Conservation (phyloP, 2,888 invertebrate species). For the Hydrotaea diabolus region DNA sequence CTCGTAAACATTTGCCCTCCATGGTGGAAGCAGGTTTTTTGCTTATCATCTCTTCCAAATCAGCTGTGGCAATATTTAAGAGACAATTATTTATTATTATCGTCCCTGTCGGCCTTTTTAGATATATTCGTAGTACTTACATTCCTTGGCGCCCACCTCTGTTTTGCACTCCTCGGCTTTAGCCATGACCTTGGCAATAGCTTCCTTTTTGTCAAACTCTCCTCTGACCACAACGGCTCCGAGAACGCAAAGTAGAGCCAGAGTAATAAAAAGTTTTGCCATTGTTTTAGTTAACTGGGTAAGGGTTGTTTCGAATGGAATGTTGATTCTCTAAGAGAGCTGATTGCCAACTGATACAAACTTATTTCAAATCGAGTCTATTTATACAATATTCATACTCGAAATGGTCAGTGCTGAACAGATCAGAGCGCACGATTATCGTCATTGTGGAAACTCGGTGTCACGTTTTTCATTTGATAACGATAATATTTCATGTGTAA, state of each 20-base stretch:
- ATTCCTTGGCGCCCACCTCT: slow-evolving; percentile 74
- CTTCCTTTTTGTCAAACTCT: slow-evolving; percentile 70
- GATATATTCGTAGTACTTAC: slow-evolving; percentile 58
- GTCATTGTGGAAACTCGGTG: background rate
- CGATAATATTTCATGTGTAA: background rate
- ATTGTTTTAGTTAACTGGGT: too few species aligned
- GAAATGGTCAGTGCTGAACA: background rate
- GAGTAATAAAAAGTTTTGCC: slow-evolving; percentile 39
- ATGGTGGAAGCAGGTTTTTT: slow-evolving; percentile 69
- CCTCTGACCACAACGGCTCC: slow-evolving; percentile 50
- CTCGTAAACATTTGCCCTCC: slow-evolving; percentile 74
- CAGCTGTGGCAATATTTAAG: slow-evolving; percentile 59
- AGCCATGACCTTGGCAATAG: slow-evolving; percentile 69
- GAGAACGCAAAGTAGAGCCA: slow-evolving; percentile 48
- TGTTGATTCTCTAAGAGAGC: background rate
- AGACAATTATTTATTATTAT: background rate
- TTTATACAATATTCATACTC: background rate
- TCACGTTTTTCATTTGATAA: slow-evolving; percentile 14
- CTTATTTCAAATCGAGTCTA: background rate
- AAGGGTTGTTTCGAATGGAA: background rate
- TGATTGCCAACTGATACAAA: slow-evolving; percentile 11
- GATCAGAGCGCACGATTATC: background rate
- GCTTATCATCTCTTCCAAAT: slow-evolving; percentile 69
- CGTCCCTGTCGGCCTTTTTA: background rate
- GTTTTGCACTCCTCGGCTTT: slow-evolving; percentile 72